A percentile compares a stretch with the other conserved stretches of the same genome.
These are phyloP conservation scores for Drosophila kuntzei DNA, from an alignment of 2,888 invertebrate genomes.

Conservation along the genomic window DNA sequence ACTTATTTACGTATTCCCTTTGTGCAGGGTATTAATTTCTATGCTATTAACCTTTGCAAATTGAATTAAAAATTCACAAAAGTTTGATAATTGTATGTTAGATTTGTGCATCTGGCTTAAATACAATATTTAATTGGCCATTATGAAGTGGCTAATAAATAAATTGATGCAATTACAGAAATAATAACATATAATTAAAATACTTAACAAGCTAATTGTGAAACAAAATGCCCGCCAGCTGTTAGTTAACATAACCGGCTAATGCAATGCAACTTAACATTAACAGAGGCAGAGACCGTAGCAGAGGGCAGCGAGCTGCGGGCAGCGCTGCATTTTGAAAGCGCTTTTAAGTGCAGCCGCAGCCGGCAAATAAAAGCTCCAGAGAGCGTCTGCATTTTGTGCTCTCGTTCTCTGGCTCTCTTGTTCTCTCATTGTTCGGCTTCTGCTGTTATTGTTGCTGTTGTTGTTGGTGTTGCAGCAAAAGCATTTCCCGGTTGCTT, in stretches of 20 bases:
- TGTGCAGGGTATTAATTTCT: not conserved
- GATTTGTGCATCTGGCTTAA: not conserved
- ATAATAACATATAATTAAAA: slow-evolving; percentile 24
- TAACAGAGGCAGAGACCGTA: slow-evolving; percentile 1
- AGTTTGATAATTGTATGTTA: not conserved
- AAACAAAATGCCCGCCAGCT: slow-evolving; percentile 34
- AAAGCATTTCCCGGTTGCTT: slow-evolving; percentile 48
- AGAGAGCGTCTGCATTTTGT: slow-evolving; percentile 22
- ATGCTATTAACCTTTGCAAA: not conserved
- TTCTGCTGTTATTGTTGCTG: slow-evolving; percentile 12
- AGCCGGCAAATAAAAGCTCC: slow-evolving; percentile 40
- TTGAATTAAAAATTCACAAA: not conserved
- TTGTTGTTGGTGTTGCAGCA: slow-evolving; percentile 29
- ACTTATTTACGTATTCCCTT: not conserved
- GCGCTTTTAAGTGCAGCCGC: slow-evolving; percentile 39
- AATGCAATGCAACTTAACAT: slow-evolving; percentile 11
- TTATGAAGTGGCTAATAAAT: slow-evolving; percentile 14
- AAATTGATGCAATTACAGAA: slow-evolving; percentile 8
- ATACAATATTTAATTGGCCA: not conserved
- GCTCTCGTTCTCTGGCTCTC: slow-evolving; percentile 7
- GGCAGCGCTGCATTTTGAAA: slow-evolving; percentile 38
- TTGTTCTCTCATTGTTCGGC: slow-evolving; percentile 12
- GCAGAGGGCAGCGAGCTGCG: not conserved
- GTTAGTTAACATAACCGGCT: slow-evolving; percentile 43
- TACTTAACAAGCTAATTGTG: slow-evolving; percentile 26